Conservation (phyloP, 2,888 invertebrate species). For the Protonemura montana region DNA sequence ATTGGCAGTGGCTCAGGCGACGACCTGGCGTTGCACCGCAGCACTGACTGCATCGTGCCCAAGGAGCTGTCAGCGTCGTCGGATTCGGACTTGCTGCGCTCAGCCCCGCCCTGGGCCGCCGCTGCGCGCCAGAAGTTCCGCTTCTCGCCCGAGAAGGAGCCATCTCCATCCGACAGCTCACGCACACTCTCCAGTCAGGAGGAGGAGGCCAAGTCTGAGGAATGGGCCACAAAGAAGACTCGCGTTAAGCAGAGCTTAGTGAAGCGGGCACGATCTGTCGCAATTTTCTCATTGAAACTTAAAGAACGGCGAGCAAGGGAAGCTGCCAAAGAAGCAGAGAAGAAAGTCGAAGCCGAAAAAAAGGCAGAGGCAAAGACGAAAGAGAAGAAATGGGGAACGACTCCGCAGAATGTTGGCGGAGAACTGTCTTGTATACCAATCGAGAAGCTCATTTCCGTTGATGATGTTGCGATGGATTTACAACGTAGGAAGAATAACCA, state of each 20-base stretch:
- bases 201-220: slow-evolving; percentile 56
- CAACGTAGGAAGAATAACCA: slow-evolving; percentile 50
- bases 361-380: slow-evolving; percentile 47
- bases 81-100: slow-evolving; percentile 66
- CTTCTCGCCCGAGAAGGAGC: slow-evolving; percentile 58
- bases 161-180: slow-evolving; percentile 61
- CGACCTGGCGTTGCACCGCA: slow-evolving; percentile 72
- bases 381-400: slow-evolving; percentile 51
- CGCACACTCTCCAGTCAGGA: slow-evolving; percentile 67
- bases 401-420: slow-evolving; percentile 73
- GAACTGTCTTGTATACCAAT: slow-evolving; percentile 86
- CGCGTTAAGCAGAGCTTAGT: slow-evolving; percentile 77
- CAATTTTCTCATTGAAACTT: slow-evolving; percentile 83
- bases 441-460: slow-evolving; percentile 71
- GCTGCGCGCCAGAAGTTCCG: slow-evolving; percentile 57
- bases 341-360: slow-evolving; percentile 62
- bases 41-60: slow-evolving; percentile 80
- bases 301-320: slow-evolving; percentile 81
- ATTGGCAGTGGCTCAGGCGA: slow-evolving; percentile 61
- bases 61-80: slow-evolving; percentile 68
- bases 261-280: slow-evolving; percentile 84
- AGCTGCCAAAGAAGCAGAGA: slow-evolving; percentile 71
- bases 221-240: slow-evolving; percentile 67
- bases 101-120: slow-evolving; percentile 66
- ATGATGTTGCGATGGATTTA: slow-evolving; percentile 58